phyloP scores from a whole-genome alignment of 2,888 invertebrate species.

The Lampropteryx suffumata region DNA sequence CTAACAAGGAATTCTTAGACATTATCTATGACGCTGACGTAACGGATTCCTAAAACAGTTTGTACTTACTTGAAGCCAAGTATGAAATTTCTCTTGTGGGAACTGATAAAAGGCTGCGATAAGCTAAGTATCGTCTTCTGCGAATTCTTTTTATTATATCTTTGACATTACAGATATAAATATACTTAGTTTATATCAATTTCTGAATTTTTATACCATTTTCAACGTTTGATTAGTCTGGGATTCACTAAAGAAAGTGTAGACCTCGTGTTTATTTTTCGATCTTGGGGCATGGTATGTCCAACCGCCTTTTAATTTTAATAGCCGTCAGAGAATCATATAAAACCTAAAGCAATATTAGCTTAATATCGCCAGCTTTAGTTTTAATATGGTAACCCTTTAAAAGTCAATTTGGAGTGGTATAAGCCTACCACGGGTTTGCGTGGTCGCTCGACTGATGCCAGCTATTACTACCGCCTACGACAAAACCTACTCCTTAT shows the following conservation, averaged over 20 bases:
- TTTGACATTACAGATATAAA: not conserved
- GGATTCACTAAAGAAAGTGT: too few species aligned
- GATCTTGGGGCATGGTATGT: too few species aligned
- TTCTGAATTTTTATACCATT: too few species aligned
- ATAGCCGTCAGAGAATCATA: too few species aligned
- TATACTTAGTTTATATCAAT: too few species aligned
- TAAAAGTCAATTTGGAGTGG: not conserved
- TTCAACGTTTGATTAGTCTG: too few species aligned
- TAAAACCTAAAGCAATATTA: too few species aligned
- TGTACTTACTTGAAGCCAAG: slow-evolving; percentile 2
- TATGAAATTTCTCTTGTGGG: slow-evolving; percentile 28
- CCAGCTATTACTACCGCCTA: slow-evolving; percentile 18
- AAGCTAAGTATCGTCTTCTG: slow-evolving; percentile 19
- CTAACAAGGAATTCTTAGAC: slow-evolving; percentile 13
- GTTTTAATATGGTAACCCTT: not conserved
- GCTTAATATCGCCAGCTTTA: too few species aligned
- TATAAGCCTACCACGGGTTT: slow-evolving; percentile 19
- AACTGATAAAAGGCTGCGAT: slow-evolving; percentile 27
- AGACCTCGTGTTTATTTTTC: too few species aligned
- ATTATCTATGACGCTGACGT: slow-evolving; percentile 12
- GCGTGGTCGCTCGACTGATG: slow-evolving; percentile 7
- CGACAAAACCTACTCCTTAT: slow-evolving; percentile 8
- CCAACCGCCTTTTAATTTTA: too few species aligned
- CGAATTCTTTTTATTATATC: too few species aligned
- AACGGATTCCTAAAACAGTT: slow-evolving; percentile 28